Evolutionary conservation across 2,797 vertebrate species (phyloP).

Genomic region (Alauda arvensis): DNA sequence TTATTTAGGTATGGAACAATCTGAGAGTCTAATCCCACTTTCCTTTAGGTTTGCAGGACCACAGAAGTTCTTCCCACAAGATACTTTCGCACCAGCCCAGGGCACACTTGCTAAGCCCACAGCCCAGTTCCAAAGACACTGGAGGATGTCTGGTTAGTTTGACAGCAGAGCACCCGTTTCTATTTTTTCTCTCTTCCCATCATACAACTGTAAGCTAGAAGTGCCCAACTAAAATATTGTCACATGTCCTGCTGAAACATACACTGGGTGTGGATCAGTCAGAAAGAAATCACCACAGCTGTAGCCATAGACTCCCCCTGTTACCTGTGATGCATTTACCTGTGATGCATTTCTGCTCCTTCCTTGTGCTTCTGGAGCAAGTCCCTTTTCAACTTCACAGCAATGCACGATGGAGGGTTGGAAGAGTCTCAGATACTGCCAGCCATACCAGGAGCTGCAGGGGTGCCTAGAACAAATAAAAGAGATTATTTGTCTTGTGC

Average conservation of each 20-base stretch:
- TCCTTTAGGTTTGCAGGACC: background rate
- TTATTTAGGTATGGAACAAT: background rate
- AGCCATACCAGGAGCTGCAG: background rate
- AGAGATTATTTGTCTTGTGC: background rate
- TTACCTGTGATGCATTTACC: conserved; percentile 47
- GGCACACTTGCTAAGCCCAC: background rate
- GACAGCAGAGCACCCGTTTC: background rate
- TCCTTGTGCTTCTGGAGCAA: background rate
- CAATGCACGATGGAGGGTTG: background rate
- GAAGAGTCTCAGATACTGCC: background rate
- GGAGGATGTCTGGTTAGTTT: background rate
- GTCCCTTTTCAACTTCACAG: background rate
- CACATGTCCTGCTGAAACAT: fast-evolving
- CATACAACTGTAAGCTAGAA: background rate
- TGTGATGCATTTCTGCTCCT: conserved; percentile 10
- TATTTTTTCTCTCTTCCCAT: background rate
- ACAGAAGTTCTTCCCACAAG: background rate
- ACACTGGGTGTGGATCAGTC: background rate
- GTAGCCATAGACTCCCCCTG: fast-evolving
- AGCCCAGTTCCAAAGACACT: background rate
- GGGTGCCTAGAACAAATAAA: conserved; percentile 1
- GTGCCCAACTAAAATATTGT: background rate
- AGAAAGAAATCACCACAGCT: background rate
- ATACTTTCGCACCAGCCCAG: background rate
- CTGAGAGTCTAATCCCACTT: background rate